Percentiles rank a stretch among this genome's conserved stretches.
Evolutionary conservation across 2,113 vertebrate genomes (phyloP).

Genomic region (Thinocorus orbignyianus): DNA sequence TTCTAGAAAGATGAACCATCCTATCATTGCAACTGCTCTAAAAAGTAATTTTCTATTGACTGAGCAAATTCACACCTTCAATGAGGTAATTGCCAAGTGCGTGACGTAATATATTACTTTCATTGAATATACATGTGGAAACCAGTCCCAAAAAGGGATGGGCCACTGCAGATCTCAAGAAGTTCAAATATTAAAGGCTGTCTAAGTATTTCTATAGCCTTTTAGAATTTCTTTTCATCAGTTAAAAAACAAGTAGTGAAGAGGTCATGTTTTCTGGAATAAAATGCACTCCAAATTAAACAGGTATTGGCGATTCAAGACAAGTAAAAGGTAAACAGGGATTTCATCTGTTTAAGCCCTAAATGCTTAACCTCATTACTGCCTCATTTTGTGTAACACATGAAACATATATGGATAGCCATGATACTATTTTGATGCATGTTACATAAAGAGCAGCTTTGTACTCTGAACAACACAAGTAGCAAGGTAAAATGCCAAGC

Average conservation of each 20-base stretch:
- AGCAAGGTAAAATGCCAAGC: not conserved
- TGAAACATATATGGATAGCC: accelerated
- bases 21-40: not conserved
- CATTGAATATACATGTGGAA: not conserved
- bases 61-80: not conserved
- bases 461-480: not conserved
- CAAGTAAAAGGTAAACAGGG: not conserved
- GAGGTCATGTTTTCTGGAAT: not conserved
- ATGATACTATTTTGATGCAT: not conserved
- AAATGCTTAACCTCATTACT: not conserved
- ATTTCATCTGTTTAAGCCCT: not conserved
- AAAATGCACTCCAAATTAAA: not conserved
- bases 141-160: not conserved
- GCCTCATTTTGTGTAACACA: not conserved
- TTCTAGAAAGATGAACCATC: not conserved
- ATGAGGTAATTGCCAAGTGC: not conserved
- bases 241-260: not conserved
- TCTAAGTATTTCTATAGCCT: not conserved
- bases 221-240: not conserved
- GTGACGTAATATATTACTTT: not conserved
- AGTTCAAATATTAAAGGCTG: not conserved
- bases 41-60: not conserved
- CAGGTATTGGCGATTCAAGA: not conserved
- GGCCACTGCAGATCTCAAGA: not conserved
- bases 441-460: not conserved